Evolutionary conservation across 2,797 vertebrate species (phyloP).

Genomic region (Furcifer pardalis): DNA sequence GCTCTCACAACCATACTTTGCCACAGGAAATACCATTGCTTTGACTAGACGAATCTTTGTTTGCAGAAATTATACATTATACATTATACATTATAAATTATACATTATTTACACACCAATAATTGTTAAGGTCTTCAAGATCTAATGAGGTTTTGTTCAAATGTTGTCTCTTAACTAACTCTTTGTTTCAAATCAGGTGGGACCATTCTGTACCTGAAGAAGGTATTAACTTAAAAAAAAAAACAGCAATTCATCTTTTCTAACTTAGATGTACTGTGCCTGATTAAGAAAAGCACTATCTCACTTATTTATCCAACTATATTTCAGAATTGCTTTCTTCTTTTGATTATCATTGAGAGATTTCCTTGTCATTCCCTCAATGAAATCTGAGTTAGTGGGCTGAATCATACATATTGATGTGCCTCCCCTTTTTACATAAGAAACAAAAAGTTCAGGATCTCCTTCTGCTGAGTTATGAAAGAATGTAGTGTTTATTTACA

Average conservation of each 20-base stretch:
- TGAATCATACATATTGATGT: background rate
- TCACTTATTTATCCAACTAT: background rate
- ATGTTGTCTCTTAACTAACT: background rate
- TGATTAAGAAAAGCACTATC: background rate
- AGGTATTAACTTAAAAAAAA: background rate
- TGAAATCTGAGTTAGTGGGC: background rate
- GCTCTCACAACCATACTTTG: too few relatives aligned
- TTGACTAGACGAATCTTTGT: too few relatives aligned
- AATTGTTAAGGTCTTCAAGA: background rate
- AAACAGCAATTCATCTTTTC: background rate
- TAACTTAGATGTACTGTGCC: background rate
- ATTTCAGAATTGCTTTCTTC: background rate
- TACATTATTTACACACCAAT: background rate
- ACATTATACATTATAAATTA: background rate
- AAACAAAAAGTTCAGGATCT: background rate
- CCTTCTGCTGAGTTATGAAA: background rate
- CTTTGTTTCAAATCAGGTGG: background rate
- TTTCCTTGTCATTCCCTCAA: background rate
- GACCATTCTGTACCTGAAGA: background rate
- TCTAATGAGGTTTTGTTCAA: background rate
- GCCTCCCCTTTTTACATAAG: background rate
- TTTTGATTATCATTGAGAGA: background rate
- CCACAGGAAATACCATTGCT: too few relatives aligned
- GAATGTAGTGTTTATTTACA: background rate
- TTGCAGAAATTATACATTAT: too few relatives aligned